Percentiles rank a stretch among this genome's conserved stretches.
phyloP scores from a whole-genome alignment of 2,888 invertebrate species.

The Cordylochernes scorpioides region DNA sequence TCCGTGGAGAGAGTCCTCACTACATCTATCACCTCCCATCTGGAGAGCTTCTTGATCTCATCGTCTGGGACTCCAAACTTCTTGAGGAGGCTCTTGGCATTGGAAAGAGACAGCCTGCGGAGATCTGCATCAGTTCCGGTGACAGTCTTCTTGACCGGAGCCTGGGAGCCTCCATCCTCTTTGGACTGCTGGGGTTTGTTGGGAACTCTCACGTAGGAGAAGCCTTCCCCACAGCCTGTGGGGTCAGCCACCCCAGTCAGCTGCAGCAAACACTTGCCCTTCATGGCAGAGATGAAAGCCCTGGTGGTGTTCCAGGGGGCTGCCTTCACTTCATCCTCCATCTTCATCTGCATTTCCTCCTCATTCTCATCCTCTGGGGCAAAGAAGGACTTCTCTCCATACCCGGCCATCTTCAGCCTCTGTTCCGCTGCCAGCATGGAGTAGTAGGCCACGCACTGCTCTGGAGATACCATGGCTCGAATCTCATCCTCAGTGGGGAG shows the following conservation, averaged over 20 bases:
- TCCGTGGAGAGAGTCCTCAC: slow-evolving; percentile 90
- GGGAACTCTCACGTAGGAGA: slow-evolving; percentile 27
- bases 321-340: slow-evolving; percentile 63
- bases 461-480: slow-evolving; percentile 88
- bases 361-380: slow-evolving; percentile 80
- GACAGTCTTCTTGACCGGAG: slow-evolving; percentile 75
- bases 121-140: slow-evolving; percentile 98
- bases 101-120: slow-evolving; percentile 69
- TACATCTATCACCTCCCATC: slow-evolving; percentile 70
- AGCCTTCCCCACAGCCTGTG: slow-evolving; percentile 28
- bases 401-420: slow-evolving; percentile 51
- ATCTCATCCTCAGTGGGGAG: slow-evolving; percentile 94
- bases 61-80: slow-evolving; percentile 94
- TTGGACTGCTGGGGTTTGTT: slow-evolving; percentile 47
- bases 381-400: slow-evolving; percentile 88
- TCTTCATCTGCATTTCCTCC: slow-evolving; percentile 69
- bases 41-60: slow-evolving; percentile 33
- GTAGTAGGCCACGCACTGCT: slow-evolving; percentile 92
- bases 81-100: slow-evolving; percentile 75
- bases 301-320: slow-evolving; percentile 31
- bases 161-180: slow-evolving; percentile 62
- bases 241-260: slow-evolving; percentile 29
- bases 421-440: slow-evolving; percentile 94
- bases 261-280: slow-evolving; percentile 27
- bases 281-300: slow-evolving; percentile 26